Base-by-base conservation (phyloP, 2,888 invertebrate species). In the Mechanitis mazaeus region DNA sequence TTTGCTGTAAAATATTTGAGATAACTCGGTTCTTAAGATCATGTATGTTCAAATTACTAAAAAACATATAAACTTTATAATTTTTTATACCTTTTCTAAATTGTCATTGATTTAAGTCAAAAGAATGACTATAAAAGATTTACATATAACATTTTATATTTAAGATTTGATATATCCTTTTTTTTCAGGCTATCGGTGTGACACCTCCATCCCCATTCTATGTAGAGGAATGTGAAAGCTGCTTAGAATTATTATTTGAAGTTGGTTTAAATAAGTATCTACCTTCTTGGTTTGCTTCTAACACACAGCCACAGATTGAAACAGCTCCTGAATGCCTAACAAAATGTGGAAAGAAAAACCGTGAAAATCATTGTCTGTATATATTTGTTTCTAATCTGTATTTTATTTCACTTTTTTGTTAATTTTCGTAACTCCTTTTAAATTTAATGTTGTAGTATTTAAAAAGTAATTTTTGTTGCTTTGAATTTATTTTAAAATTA, bases 191-290 rank as follows among this genome's bases (percentile, higher is more conserved):
- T 60, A 87, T 92, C 50, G 92, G 92, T 28, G 85, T 91, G 55
- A 91, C 92, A 45, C 93, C 94, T 0, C 96, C 96, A 0, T 94
- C 96, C 64, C 93, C 94, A 1, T 95, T 96, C 82, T 96, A 96
- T 73, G 95, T 97, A 0, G 96, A 97, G 84, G 97, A 97, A 82
- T 97, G 95, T 58, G 95, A 96, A 79, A 95, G 96, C 66, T 97
- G 97, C 2, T 80, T 97, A 3, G 93, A 94, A 57, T 92, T 95
- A 68, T 87, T 96, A 0, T 93, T 94, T 71, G 94, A 94, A 68
- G 93, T 95, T 12, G 95, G 95, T 3, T 90, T 96, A 31, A 92
- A 95, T 65, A 93, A 93, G 68, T 86, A 95, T 58, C 92, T 95
- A 9, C 92, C 92, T 50, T 91, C 93, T 9, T 94, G 94, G 93